A percentile compares a stretch with the other conserved stretches of the same genome.
Conservation (phyloP, 2,888 invertebrate genomes). For the Lagria hirta region DNA sequence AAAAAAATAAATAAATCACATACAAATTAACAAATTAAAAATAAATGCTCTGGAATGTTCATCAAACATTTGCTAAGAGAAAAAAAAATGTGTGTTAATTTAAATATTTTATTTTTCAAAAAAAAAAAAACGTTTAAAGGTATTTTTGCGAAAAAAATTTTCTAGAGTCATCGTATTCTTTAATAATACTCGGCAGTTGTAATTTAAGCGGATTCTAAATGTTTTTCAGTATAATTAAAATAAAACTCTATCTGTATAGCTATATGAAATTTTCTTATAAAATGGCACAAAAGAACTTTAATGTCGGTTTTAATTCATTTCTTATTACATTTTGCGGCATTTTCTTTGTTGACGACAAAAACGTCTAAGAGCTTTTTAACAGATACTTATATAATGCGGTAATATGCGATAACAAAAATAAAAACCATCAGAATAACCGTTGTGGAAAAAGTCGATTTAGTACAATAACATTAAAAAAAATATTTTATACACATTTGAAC, state of each 20-base stretch:
- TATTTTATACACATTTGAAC: not conserved
- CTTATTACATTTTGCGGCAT: constrained; percentile 18
- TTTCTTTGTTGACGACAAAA: constrained; percentile 8
- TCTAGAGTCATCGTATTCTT: too few relatives aligned
- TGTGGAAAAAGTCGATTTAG: not conserved
- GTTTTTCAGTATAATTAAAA: constrained; percentile 21
- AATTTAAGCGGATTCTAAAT: constrained; percentile 12
- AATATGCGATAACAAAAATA: constrained; percentile 9
- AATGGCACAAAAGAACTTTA: constrained; percentile 18
- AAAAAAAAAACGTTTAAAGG: too few relatives aligned
- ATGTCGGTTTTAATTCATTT: constrained; percentile 22
- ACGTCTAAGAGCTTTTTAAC: constrained; percentile 12
- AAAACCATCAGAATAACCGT: constrained; percentile 8
- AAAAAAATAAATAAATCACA: too few relatives aligned
- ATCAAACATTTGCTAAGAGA: too few relatives aligned
- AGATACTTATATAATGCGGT: constrained; percentile 6
- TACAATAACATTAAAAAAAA: not conserved
- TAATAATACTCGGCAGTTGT: too few relatives aligned
- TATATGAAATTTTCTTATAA: constrained; percentile 18
- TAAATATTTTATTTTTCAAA: too few relatives aligned
- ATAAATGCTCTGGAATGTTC: too few relatives aligned
- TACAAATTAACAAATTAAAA: too few relatives aligned
- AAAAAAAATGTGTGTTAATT: too few relatives aligned
- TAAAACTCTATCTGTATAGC: constrained; percentile 8
- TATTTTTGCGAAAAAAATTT: too few relatives aligned